Evolutionary conservation across 2,797 vertebrate species (phyloP).

Genomic region (Ispidina picta): DNA sequence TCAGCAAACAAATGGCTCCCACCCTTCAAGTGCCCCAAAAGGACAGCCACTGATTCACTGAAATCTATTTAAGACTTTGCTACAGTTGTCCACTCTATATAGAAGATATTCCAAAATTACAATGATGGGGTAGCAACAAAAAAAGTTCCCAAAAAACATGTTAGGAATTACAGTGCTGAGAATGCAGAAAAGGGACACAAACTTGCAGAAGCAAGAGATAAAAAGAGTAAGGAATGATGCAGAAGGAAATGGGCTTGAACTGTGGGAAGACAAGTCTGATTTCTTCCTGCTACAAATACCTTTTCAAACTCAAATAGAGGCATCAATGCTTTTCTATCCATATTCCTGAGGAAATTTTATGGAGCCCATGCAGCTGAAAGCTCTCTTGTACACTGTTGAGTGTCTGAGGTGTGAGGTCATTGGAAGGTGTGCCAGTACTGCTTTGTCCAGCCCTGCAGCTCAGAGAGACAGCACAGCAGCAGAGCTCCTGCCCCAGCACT

Average conservation of each 20-base stretch:
- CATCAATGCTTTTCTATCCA: neutral
- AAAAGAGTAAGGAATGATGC: neutral
- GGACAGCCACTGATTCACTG: neutral
- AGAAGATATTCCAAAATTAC: neutral
- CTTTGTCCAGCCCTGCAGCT: neutral
- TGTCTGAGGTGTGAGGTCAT: neutral
- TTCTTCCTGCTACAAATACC: neutral
- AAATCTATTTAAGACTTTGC: neutral
- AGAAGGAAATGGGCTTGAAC: neutral
- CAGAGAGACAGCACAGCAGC: neutral
- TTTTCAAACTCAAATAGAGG: neutral
- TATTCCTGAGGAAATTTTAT: neutral
- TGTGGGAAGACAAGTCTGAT: neutral
- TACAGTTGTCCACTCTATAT: neutral
- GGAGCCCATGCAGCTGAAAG: neutral
- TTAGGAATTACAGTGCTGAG: neutral
- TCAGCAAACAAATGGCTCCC: neutral
- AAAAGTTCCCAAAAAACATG: neutral
- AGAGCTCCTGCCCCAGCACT: neutral
- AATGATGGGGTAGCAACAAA: neutral
- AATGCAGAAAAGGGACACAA: neutral
- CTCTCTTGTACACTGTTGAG: neutral
- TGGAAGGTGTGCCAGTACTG: neutral
- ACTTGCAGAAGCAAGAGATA: neutral
- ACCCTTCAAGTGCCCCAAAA: neutral